Base-by-base conservation (phyloP, 2,888 invertebrate genomes). In the Torymus auratus region DNA sequence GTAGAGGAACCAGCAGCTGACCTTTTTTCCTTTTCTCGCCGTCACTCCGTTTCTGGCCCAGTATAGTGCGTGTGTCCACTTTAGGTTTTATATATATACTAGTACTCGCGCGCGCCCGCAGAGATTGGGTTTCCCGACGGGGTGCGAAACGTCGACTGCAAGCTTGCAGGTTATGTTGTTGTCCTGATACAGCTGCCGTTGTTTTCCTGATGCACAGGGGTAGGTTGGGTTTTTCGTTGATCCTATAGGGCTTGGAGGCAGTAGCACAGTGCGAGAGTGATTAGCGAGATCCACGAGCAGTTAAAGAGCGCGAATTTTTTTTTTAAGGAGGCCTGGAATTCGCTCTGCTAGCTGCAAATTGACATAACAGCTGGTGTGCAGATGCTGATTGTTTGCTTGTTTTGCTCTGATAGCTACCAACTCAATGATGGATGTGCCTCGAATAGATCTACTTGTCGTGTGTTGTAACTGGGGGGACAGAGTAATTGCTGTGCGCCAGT, bases 121-220 rank as follows among this genome's bases (percentile, higher is more conserved):
- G 41, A 41, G 41, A 41, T 7, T 41, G 41, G 41, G 7, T 41
- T 41, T 41, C 41, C 7, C 41, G 0, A 10, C 41, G 41, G 41
- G 41, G 41, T 41, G n/a, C n/a, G 5, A 41, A 41, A 41, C 41
- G 41, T 41, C 41, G 41, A 41, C 41, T 5, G 41, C 7, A 15
- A 60, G 17, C 23, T 79, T 79, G 23, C n/a, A 74, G 79, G 79
- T 79, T 79, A 79, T 74, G 79, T 79, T 74, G 52, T 56, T 79
- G 13, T 13, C n/a, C 41, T 78, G 17, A 74, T 52, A 41, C 5
- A 70, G 12, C 4, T 58, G 41, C 50, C 23, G 15, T n/a, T 50
- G 53, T 3, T 55, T 17, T 73, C 11, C 10, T 17, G 41, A 41
- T 41, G 41, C 41, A 41, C 41, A 41, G 23, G 23, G 17, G 17